phyloP scores from a whole-genome alignment of 2,797 vertebrate genomes.

The Microcaecilia unicolor region DNA sequence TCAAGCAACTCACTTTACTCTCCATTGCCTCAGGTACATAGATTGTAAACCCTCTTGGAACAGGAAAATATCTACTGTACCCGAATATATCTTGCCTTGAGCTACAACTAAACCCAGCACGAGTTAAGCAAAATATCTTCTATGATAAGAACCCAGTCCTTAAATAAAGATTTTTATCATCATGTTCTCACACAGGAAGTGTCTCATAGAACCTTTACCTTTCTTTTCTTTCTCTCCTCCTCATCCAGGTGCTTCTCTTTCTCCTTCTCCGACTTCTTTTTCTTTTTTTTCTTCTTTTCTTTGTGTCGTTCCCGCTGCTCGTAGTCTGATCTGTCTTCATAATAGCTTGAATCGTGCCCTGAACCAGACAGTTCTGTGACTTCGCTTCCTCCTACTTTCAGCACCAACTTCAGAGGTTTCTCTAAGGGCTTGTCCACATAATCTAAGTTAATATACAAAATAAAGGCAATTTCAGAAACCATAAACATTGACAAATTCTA shows the following conservation, averaged over 20 bases:
- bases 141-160: no score
- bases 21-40: no score
- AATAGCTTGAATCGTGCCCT: slow-evolving; percentile 93
- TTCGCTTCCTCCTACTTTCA: slow-evolving; percentile 93
- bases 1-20: no score
- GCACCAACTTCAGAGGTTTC: slow-evolving; percentile 88
- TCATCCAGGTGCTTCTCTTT: slow-evolving; percentile 87
- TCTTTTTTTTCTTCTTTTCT: slow-evolving; percentile 97
- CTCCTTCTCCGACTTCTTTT: slow-evolving; percentile 92
- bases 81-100: no score
- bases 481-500: rapidly evolving
- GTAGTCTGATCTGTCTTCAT: slow-evolving; percentile 89
- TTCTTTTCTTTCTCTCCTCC: slow-evolving; percentile 84
- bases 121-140: no score
- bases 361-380: slow-evolving; percentile 93
- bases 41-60: no score
- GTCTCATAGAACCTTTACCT: slow-evolving; percentile 64
- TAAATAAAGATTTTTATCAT: no score
- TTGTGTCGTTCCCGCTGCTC: slow-evolving; percentile 83
- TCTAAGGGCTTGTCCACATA: slow-evolving; percentile 84
- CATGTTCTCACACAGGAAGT: no score
- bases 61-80: no score
- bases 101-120: no score
- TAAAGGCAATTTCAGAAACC: background rate
- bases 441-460: slow-evolving; percentile 42